Base-by-base conservation (phyloP, 2,797 vertebrate genomes). In the Manis pentadactyla region DNA sequence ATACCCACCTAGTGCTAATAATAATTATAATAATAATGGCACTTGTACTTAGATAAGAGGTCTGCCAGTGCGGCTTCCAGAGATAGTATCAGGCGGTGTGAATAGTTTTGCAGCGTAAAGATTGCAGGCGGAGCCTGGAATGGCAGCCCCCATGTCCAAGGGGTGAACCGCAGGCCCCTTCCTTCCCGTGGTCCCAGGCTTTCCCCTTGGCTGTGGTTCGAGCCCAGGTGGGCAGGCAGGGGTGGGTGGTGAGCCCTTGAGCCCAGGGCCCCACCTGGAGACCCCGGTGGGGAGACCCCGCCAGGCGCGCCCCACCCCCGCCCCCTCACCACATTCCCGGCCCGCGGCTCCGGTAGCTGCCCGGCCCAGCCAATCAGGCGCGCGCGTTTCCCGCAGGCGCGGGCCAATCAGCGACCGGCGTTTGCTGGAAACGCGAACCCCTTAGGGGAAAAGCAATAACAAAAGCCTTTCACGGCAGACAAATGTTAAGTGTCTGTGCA, bases 391-490 rank as follows among this genome's bases (percentile, higher is more conserved):
- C 97, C 79, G 93, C 94, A 85, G 94, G 75, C 85, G n/a, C 53
- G 51, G 96, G 95, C 98, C 98, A 98, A 98, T 98, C 88, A 25
- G 77, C 69, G 73, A 90, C 96, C 95, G 1, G 83, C 68, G 25
- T 97, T 96, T 92, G 95, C 92, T 97, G 97, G 98, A 97, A 98
- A 98, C 34, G 93, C 95, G 97, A 98, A 97, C 96, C 97, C 98
- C 98, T 97, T 96, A 91, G 98, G 98, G 98, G 98, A 95, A 97
- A 98, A 97, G 98, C 98, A 97, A 97, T 98, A 98, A 98, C 98
- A 98, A 98, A 98, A 98, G 98, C 97, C 98, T 98, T 98, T 98
- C 98, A 98, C 98, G 98, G 98, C 98, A 98, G 98, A 98, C 98
- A 98, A 98, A 98, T 98, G 98, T 98, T 98, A 98, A 98, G 98